A percentile compares a stretch with the other conserved stretches of the same genome.
phyloP scores from a whole-genome alignment of 2,113 vertebrate species.

The Chiloscyllium plagiosum region DNA sequence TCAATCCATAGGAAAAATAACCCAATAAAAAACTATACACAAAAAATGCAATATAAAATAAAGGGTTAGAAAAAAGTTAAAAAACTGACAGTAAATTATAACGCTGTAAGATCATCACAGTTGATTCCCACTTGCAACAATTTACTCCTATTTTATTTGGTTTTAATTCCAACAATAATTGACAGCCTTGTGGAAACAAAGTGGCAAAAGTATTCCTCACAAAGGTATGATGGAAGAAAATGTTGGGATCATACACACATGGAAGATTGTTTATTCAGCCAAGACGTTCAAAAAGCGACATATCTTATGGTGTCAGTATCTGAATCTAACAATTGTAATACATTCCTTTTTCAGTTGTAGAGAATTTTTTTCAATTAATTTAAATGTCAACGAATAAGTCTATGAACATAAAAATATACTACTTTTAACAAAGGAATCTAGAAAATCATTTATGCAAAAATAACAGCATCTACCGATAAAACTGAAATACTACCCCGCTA shows the following conservation, averaged over 20 bases:
- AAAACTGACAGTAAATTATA: not conserved
- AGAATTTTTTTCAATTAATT: not conserved
- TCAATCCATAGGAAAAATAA: not conserved
- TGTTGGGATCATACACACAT: not conserved
- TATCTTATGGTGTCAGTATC: not conserved
- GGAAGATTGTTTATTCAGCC: not conserved
- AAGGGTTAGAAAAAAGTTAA: not conserved
- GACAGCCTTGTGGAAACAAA: not conserved
- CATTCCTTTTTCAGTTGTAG: not conserved
- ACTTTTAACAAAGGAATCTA: not conserved
- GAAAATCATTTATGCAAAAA: not conserved
- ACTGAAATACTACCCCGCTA: not conserved
- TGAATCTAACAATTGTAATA: not conserved
- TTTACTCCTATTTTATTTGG: not conserved
- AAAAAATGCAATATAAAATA: not conserved
- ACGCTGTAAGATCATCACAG: not conserved
- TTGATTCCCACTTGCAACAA: not conserved
- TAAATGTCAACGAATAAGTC: not conserved
- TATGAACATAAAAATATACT: not conserved
- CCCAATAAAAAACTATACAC: not conserved
- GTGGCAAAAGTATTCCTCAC: not conserved
- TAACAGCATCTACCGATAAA: not conserved
- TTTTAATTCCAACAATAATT: not conserved
- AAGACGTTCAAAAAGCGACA: not conserved
- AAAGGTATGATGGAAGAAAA: not conserved